These are phyloP conservation scores for Paramisgurnus dabryanus DNA, from an alignment of 2,113 vertebrate species.

Conservation along the genomic window DNA sequence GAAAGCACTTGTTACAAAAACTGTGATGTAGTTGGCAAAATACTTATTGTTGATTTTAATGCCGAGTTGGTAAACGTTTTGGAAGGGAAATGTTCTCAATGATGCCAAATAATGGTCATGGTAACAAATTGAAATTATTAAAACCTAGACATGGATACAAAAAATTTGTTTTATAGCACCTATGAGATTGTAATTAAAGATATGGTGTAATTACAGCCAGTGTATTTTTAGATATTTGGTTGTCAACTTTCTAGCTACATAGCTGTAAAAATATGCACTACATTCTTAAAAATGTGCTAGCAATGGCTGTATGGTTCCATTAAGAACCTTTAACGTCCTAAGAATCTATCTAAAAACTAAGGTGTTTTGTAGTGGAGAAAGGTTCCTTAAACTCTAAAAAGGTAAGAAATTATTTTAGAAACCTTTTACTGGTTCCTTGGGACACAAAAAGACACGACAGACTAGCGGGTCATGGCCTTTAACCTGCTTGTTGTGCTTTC, in stretches of 20 bases:
- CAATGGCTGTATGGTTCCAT: too few species aligned
- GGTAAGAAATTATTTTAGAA: too few species aligned
- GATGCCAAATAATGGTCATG: constrained; percentile 36
- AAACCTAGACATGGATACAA: constrained; percentile 14
- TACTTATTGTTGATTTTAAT: constrained; percentile 16
- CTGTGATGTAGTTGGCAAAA: constrained; percentile 56
- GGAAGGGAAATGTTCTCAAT: constrained; percentile 29
- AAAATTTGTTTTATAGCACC: constrained; percentile 34
- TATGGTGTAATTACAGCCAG: constrained; percentile 24
- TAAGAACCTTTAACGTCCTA: too few species aligned
- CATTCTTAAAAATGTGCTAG: constrained; percentile 9
- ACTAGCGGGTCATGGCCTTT: too few species aligned
- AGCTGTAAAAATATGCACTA: too few species aligned
- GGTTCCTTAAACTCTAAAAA: too few species aligned
- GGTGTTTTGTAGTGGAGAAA: too few species aligned
- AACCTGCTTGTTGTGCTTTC: too few species aligned
- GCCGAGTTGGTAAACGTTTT: constrained; percentile 11
- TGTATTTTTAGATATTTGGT: constrained; percentile 2
- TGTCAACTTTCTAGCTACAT: too few species aligned
- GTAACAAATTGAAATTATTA: constrained; percentile 43
- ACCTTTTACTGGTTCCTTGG: too few species aligned
- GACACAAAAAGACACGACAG: too few species aligned
- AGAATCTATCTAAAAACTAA: too few species aligned
- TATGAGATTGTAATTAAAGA: constrained; percentile 29
- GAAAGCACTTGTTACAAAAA: background rate